A percentile compares a stretch with the other conserved stretches of the same genome.
phyloP scores from a whole-genome alignment of 2,888 invertebrate genomes.

The Gasteruption jaculator region DNA sequence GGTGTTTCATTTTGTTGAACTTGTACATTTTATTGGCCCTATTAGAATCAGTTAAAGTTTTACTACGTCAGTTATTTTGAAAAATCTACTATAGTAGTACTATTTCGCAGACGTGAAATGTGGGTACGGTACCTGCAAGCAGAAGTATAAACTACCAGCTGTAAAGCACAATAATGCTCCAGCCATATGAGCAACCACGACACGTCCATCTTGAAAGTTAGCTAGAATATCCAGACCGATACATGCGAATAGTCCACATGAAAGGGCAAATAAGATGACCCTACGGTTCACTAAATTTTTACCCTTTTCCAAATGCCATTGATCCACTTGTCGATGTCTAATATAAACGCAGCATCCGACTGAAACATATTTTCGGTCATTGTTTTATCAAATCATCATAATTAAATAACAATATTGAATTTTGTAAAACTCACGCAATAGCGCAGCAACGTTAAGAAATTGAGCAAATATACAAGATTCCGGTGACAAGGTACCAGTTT shows the following conservation, averaged over 20 bases:
- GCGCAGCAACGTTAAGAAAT: slow-evolving; percentile 57
- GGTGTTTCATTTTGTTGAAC: no score
- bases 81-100: no score
- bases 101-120: no score
- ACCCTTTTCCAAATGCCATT: slow-evolving; percentile 40
- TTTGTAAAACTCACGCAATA: slow-evolving; percentile 49
- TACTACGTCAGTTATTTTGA: no score
- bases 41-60: no score
- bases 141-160: slow-evolving; percentile 55
- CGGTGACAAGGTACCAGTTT: slow-evolving; percentile 59
- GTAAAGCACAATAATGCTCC: slow-evolving; percentile 60
- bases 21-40: no score
- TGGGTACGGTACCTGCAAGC: slow-evolving; percentile 59
- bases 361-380: slow-evolving; percentile 27
- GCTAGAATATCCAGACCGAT: slow-evolving; percentile 59
- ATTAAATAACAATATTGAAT: slow-evolving; percentile 9
- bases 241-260: slow-evolving; percentile 54
- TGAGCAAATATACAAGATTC: slow-evolving; percentile 64
- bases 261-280: slow-evolving; percentile 38
- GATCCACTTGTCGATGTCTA: slow-evolving; percentile 55
- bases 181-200: slow-evolving; percentile 55
- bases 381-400: not conserved
- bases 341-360: slow-evolving; percentile 56
- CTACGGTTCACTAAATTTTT: slow-evolving; percentile 25
- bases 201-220: slow-evolving; percentile 60